Base-by-base conservation (phyloP, 1,140 invertebrate genomes). In the Drosophila burlai region DNA sequence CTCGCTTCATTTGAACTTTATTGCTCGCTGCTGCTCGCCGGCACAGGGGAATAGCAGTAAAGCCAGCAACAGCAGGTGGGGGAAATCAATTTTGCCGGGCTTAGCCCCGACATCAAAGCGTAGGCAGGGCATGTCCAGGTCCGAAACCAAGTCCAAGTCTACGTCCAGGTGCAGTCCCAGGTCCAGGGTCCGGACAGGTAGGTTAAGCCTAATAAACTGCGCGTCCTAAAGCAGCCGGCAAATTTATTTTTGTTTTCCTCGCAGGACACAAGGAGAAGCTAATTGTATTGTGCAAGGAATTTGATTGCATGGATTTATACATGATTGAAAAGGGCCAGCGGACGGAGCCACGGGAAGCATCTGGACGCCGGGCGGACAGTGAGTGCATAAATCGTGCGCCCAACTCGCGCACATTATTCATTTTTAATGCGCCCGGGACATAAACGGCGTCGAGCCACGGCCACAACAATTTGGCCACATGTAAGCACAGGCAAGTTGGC, bases 381-480 rank as follows among this genome's bases (percentile, higher is more conserved):
- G 38, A 87, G 83, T 87, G 84, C 84, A 87, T 87, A 89, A 89
- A 87, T 89, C 81, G 77, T 89, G 68, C 62, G 81, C 73, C 66
- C 85, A 68, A 74, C 82, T 74, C 79, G 83, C 79, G 83, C 71
- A 77, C 86, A 90, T 90, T 91, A 90, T 90, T 90, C 87, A 90
- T 90, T 90, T 87, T 90, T 91, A 90, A 90, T 90, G 86, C 87
- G 71, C 65, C 78, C 84, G 72, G 60, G 81, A 83, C 76, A 64
- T 40, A 50, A 49, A 60, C 42, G 67, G 47, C 46, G 42, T 50
- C 42, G 31, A 31, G 65, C 71, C 46, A 54, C 62, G 74, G 76
- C 85, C 86, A 91, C 86, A 90, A 90, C 86, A 91, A 86, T 90
- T 91, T 90, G 86, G 86, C 86, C 86, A 90, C 86, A 91, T 87